phyloP scores from a whole-genome alignment of 2,113 vertebrate species.

The Vanacampus margaritifer region DNA sequence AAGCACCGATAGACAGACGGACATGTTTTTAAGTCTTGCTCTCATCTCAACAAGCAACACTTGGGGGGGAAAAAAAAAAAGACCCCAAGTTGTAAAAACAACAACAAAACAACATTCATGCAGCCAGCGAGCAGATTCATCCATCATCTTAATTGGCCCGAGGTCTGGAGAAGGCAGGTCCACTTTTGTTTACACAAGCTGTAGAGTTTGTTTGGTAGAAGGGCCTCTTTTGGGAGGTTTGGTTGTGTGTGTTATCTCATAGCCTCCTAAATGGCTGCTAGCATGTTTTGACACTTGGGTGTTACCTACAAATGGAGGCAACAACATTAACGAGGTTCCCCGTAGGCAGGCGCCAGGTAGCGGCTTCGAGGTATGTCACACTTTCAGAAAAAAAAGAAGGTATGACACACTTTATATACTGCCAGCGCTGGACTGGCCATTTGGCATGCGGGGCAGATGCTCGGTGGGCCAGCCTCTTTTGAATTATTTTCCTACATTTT shows the following conservation, averaged over 20 bases:
- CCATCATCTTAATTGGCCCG: slow-evolving; percentile 70
- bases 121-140: slow-evolving; percentile 44
- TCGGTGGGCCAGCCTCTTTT: too few relatives aligned
- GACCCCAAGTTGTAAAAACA: slow-evolving; percentile 45
- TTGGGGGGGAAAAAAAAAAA: slow-evolving; percentile 29
- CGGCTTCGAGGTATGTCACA: too few relatives aligned
- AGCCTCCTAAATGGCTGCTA: not conserved
- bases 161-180: slow-evolving; percentile 48
- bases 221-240: not conserved
- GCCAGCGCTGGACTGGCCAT: too few relatives aligned
- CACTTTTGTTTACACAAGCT: slow-evolving; percentile 52
- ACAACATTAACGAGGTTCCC: too few relatives aligned
- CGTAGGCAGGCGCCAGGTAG: too few relatives aligned
- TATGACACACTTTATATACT: too few relatives aligned
- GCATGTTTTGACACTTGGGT: not conserved
- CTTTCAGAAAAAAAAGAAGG: too few relatives aligned
- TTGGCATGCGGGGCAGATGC: too few relatives aligned
- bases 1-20: not conserved
- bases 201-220: not conserved
- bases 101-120: slow-evolving; percentile 38
- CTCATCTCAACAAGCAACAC: slow-evolving; percentile 4
- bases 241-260: not conserved
- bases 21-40: not conserved
- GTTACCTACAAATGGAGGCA: not conserved
- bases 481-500: too few relatives aligned